Percentiles rank a stretch among this genome's conserved stretches.
Evolutionary conservation across 1,140 invertebrate genomes (phyloP).

Genomic region (Aphelenchoides avenae): DNA sequence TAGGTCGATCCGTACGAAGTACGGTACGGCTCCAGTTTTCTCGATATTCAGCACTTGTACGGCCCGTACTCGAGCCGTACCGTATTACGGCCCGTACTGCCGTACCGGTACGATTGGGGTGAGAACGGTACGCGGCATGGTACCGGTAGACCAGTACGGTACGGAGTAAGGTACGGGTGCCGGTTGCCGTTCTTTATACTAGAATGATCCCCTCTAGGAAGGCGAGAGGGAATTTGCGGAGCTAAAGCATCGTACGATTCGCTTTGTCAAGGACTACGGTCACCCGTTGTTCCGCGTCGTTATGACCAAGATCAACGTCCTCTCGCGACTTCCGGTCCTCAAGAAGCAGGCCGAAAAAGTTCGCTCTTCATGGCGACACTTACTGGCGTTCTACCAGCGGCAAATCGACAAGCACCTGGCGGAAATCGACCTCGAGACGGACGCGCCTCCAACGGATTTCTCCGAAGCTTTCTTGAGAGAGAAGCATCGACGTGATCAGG

Average conservation of each 20-base stretch:
- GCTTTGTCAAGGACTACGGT: constrained; percentile 3
- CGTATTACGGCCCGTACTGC: no score
- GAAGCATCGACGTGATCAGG: no score
- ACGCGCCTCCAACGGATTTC: constrained; percentile 29
- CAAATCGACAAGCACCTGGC: constrained; percentile 15
- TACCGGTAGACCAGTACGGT: background rate
- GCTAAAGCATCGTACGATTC: no score
- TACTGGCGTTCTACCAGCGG: constrained; percentile 1
- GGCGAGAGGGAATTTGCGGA: no score
- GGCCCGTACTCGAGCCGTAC: no score
- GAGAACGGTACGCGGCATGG: background rate
- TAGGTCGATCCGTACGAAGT: no score
- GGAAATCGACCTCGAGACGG: no score
- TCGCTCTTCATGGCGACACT: constrained; percentile 1
- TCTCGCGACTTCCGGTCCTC: constrained; percentile 15
- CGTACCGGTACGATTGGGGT: no score
- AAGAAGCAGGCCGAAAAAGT: background rate
- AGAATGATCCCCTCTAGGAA: background rate
- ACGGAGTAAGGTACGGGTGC: no score
- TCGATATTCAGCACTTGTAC: no score
- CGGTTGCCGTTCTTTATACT: no score
- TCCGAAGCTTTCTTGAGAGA: constrained; percentile 23
- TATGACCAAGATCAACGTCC: constrained; percentile 1
- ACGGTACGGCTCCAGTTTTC: no score
- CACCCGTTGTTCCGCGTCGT: background rate